Evolutionary conservation across 2,888 invertebrate species (phyloP).

Genomic region (Myopa tessellatipennis): DNA sequence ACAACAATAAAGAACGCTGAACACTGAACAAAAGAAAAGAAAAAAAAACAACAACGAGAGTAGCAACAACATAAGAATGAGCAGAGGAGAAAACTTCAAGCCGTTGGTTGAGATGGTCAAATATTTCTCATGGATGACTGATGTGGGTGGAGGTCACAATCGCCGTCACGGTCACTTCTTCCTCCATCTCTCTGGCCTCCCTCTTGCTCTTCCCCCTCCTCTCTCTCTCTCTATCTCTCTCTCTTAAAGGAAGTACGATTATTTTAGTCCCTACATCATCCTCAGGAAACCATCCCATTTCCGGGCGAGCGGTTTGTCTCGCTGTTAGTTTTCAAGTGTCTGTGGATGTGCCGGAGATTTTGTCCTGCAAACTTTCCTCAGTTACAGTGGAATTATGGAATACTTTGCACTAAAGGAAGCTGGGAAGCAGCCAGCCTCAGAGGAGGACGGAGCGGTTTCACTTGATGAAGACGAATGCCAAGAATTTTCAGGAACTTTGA

Average conservation of each 20-base stretch:
- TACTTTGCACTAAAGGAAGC: conserved; percentile 11
- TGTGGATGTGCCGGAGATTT: conserved; percentile 2
- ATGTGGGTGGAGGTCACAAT: not conserved
- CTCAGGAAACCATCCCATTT: not conserved
- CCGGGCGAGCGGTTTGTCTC: not conserved
- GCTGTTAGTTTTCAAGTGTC: not conserved
- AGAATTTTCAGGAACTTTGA: conserved; percentile 10
- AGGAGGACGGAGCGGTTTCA: not conserved
- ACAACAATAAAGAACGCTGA: not conserved
- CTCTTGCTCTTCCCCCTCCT: no score
- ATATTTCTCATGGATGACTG: conserved; percentile 18
- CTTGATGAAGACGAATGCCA: conserved; percentile 18
- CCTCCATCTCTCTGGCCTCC: no score
- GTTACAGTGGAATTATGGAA: conserved; percentile 20
- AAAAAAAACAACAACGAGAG: not conserved
- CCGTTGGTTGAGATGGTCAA: conserved; percentile 11
- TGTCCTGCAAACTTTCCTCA: not conserved
- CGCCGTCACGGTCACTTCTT: no score
- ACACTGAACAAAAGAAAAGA: not conserved
- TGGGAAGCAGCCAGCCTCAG: not conserved
- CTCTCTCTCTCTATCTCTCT: not conserved
- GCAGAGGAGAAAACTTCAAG: not conserved
- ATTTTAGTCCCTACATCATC: conserved; percentile 3
- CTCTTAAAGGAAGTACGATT: not conserved
- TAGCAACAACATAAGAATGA: conserved; percentile 1